These are phyloP conservation scores for Drosophila barbarae DNA, from an alignment of 2,888 invertebrate species.

Conservation along the genomic window DNA sequence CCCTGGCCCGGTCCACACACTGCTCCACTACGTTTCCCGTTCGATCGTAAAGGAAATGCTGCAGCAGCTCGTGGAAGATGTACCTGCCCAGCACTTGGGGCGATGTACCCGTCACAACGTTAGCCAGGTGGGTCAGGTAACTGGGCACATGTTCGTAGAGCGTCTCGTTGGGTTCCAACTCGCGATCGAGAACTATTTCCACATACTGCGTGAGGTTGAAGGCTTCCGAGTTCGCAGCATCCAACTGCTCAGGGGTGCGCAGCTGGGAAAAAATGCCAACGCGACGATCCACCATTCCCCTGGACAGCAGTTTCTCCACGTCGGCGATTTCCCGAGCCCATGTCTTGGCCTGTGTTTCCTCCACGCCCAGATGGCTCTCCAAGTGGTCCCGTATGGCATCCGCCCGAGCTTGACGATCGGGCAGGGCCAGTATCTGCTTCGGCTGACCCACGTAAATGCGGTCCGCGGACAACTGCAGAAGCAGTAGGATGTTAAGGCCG, in stretches of 20 bases:
- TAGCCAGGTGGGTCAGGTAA: constrained; percentile 63
- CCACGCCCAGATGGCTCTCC: constrained; percentile 58
- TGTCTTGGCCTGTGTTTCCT: constrained; percentile 41
- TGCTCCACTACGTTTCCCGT: constrained; percentile 42
- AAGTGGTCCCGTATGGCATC: constrained; percentile 47
- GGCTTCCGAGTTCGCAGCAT: constrained; percentile 39
- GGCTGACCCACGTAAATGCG: constrained; percentile 75
- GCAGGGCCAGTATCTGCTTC: constrained; percentile 35
- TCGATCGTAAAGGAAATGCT: constrained; percentile 61
- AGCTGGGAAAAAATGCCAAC: constrained; percentile 51
- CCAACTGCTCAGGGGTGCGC: constrained; percentile 51
- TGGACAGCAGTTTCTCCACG: constrained; percentile 62
- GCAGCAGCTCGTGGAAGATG: constrained; percentile 67
- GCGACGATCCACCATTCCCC: constrained; percentile 56
- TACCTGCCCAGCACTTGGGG: constrained; percentile 70
- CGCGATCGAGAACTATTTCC: constrained; percentile 59
- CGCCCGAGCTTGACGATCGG: constrained; percentile 42
- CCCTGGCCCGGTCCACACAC: constrained; percentile 60
- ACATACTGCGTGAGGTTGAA: constrained; percentile 68
- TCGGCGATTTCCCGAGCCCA: constrained; percentile 64
- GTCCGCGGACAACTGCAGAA: constrained; percentile 56
- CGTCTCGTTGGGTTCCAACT: constrained; percentile 45
- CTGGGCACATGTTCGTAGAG: constrained; percentile 67
- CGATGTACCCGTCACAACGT: constrained; percentile 46
- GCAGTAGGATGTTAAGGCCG: constrained; percentile 74